phyloP scores from a whole-genome alignment of 2,113 vertebrate genomes.

The Chamaetylas fuelleborni region DNA sequence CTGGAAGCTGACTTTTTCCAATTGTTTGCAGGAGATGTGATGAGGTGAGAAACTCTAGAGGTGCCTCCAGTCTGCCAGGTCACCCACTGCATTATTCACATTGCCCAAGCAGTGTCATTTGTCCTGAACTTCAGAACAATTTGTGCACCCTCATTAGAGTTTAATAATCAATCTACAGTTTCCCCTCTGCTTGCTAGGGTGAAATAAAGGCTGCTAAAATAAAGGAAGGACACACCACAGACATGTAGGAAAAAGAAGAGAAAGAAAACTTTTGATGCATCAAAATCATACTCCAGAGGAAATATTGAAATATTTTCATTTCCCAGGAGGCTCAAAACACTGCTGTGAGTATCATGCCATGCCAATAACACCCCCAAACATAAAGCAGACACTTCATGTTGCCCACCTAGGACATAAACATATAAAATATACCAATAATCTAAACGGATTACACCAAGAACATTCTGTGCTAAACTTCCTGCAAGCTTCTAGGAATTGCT shows the following conservation, averaged over 20 bases:
- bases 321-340: neutral
- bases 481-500: neutral
- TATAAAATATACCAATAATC: neutral
- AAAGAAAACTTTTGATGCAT: neutral
- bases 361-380: neutral
- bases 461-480: neutral
- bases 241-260: neutral
- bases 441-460: neutral
- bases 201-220: neutral
- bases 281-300: neutral
- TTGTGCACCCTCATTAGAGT: neutral
- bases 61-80: neutral
- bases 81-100: slow-evolving; percentile 36
- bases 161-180: slow-evolving; percentile 13
- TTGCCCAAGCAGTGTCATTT: neutral
- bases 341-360: neutral
- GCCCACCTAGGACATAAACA: neutral
- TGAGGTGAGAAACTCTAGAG: slow-evolving; percentile 39
- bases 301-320: neutral
- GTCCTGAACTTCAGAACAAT: neutral
- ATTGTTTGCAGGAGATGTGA: neutral
- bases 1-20: neutral
- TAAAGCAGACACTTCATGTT: neutral
- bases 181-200: neutral
- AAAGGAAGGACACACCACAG: accelerated